Evolutionary conservation across 1,140 invertebrate genomes (phyloP), one percentile per base, ranked within the genome.

Genomic region (Eubasilissa regina): DNA sequence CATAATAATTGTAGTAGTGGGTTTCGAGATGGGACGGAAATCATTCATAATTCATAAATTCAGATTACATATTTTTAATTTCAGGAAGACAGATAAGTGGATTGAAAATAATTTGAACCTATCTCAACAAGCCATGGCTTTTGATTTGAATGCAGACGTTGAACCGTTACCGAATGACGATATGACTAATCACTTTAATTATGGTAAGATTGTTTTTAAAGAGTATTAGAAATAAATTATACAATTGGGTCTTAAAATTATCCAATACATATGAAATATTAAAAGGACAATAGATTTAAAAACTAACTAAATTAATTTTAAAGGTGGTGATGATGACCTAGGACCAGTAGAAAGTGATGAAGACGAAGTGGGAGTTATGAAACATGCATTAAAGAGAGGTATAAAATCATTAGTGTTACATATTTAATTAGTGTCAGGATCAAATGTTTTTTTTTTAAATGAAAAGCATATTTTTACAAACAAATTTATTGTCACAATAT

Each of bases 111-210:
- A 87, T 43, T 81, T 89, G 74, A 89, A 89, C 76, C 79, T 89
- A 53, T 89, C 89, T 1, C 89, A 89, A 62, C 89, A 89, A 79
- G 88, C 88, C 11, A 83, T 89, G 7, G 89, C 87, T 0, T 88
- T 89, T 75, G 89, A 89, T 75, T 85, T 88, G 7, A 88, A 88
- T 75, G 89, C 89, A n/a, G 89, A 89, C 44, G 87, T 89, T 8
- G 89, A 89, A 80, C 89, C 89, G 0, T 87, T 89, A 60, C 88
- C 89, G 0, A 88, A 91, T 80, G 88, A 35, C 25, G 25, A 90
- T 51, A 80, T 80, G 47, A 47, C 25, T 7, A 66, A 82, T 79
- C 73, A 58, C 45, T 80, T 83, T 74, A 35, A 21, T 25, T 78
- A 51, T 64, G 76, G 77, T 80, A 75, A 79, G 15, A 47, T 75